Evolutionary conservation across 2,797 vertebrate species (phyloP).

Genomic region (Prionace glauca): DNA sequence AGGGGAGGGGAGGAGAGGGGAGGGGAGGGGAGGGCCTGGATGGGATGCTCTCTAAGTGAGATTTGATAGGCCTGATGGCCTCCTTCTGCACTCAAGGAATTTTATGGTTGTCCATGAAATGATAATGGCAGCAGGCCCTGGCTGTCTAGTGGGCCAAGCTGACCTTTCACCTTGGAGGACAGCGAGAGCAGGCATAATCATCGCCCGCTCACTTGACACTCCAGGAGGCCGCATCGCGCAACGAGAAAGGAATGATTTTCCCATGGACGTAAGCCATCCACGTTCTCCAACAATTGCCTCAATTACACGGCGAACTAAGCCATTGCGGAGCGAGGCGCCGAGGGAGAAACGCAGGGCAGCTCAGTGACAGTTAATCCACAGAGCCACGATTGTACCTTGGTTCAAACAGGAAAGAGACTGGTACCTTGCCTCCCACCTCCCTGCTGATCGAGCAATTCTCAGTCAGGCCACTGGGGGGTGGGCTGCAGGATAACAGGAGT

Average conservation of each 20-base stretch:
- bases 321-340: neutral
- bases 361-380: neutral
- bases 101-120: neutral
- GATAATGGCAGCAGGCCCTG: neutral
- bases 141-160: neutral
- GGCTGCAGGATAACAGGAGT: neutral
- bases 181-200: neutral
- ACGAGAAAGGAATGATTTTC: neutral
- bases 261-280: too few relatives aligned
- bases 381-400: neutral
- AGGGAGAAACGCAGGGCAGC: neutral
- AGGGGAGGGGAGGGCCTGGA: too few relatives aligned
- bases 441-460: neutral
- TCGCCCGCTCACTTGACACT: too few relatives aligned
- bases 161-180: neutral
- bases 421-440: too few relatives aligned
- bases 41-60: too few relatives aligned
- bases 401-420: neutral
- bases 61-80: too few relatives aligned
- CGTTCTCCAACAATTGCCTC: neutral
- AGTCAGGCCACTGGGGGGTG: neutral
- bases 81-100: too few relatives aligned
- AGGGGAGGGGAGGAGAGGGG: too few relatives aligned
- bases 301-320: neutral
- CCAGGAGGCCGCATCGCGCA: neutral